Percentiles rank a stretch among this genome's conserved stretches.
Evolutionary conservation across 2,888 invertebrate species (phyloP).

Genomic region (Parapristionchus giblindavisi): DNA sequence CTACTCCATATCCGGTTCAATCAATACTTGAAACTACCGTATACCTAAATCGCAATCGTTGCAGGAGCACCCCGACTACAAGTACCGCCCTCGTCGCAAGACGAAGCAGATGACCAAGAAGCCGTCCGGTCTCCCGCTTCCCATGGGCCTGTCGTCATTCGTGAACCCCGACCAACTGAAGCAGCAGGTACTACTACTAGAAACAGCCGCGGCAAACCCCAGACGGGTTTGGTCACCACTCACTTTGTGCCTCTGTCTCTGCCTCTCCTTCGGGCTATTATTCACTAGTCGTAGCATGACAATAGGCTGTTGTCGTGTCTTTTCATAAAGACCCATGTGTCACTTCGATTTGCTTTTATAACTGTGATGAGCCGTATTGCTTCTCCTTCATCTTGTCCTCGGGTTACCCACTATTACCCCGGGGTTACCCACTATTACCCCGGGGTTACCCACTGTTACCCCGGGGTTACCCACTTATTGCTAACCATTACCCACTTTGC

Average conservation of each 20-base stretch:
- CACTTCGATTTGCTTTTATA: background rate
- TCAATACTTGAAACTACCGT: constrained; percentile 9
- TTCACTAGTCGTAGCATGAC: no score
- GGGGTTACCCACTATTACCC: background rate
- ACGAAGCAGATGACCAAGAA: constrained; percentile 62
- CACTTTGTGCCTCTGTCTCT: no score
- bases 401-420: background rate
- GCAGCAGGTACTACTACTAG: constrained; percentile 25
- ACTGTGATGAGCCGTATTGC: background rate
- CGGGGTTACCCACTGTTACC: background rate
- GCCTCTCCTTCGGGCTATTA: no score
- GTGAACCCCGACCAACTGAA: constrained; percentile 17
- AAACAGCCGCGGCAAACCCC: background rate
- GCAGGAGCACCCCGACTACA: constrained; percentile 68
- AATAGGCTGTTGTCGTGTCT: background rate
- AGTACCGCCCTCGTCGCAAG: constrained; percentile 67
- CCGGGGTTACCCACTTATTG: background rate
- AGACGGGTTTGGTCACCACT: no score
- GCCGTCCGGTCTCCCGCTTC: background rate
- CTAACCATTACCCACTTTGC: background rate
- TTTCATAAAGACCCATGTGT: background rate
- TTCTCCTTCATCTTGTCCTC: background rate
- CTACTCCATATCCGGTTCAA: background rate
- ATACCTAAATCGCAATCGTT: constrained; percentile 11
- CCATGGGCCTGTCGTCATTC: constrained; percentile 9